phyloP scores from a whole-genome alignment of 2,113 vertebrate genomes.

The Anguilla japonica region DNA sequence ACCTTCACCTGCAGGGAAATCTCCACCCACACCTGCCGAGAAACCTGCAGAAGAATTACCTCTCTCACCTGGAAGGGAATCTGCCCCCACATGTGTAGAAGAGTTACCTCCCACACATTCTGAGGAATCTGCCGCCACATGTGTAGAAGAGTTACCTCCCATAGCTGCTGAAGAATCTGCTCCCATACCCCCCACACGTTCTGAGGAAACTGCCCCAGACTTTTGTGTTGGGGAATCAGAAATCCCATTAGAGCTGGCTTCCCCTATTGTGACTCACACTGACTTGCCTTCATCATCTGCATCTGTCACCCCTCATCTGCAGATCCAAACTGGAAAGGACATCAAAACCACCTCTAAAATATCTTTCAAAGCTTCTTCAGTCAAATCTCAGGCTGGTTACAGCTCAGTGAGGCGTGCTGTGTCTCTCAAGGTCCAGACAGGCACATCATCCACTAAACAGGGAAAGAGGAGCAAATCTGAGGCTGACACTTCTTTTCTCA shows the following conservation, averaged over 20 bases:
- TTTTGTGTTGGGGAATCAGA: slow-evolving; percentile 66
- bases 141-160: no score
- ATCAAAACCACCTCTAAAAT: slow-evolving; percentile 77
- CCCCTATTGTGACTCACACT: slow-evolving; percentile 25
- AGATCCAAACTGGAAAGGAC: slow-evolving; percentile 58
- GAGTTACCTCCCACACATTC: neutral
- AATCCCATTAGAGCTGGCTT: slow-evolving; percentile 61
- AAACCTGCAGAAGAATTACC: neutral
- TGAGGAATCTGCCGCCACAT: neutral
- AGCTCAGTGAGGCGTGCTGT: slow-evolving; percentile 46
- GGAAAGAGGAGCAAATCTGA: slow-evolving; percentile 62
- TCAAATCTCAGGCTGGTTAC: slow-evolving; percentile 55
- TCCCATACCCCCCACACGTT: neutral
- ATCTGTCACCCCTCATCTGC: slow-evolving; percentile 44
- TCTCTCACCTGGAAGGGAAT: neutral
- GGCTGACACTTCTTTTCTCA: slow-evolving; percentile 23
- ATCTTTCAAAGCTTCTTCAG: slow-evolving; percentile 63
- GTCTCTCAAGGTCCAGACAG: slow-evolving; percentile 41
- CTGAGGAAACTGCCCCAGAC: slow-evolving; percentile 8
- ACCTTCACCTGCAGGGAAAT: slow-evolving; percentile 69
- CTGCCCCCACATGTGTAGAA: neutral
- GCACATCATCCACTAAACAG: slow-evolving; percentile 37
- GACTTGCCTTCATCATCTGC: slow-evolving; percentile 48
- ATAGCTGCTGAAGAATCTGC: neutral
- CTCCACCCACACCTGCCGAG: slow-evolving; percentile 29